Percentiles rank a stretch among this genome's conserved stretches.
phyloP scores from a whole-genome alignment of 2,888 invertebrate genomes.

The Villa cingulata region DNA sequence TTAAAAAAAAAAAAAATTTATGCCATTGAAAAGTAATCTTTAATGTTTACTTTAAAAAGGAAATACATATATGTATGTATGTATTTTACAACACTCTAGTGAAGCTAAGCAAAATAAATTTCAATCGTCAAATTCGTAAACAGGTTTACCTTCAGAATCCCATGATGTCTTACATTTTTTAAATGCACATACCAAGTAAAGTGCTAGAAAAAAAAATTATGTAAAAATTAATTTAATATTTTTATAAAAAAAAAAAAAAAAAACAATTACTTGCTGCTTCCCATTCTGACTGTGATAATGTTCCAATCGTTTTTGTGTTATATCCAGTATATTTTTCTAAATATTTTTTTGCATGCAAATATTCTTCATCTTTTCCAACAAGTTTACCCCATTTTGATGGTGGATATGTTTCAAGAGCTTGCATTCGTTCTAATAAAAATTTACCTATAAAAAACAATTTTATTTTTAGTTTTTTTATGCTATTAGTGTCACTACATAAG shows the following conservation, averaged over 20 bases:
- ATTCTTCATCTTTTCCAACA: constrained; percentile 50
- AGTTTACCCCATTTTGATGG: constrained; percentile 40
- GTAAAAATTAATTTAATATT: constrained; percentile 4
- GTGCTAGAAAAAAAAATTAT: constrained; percentile 43
- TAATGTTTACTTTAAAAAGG: too few relatives aligned
- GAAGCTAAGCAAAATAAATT: too few relatives aligned
- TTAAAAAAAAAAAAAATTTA: too few relatives aligned
- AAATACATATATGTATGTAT: too few relatives aligned
- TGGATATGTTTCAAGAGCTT: constrained; percentile 65
- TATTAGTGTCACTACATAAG: neutral
- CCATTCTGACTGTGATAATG: constrained; percentile 82
- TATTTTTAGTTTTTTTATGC: neutral
- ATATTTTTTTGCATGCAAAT: constrained; percentile 54
- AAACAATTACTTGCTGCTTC: constrained; percentile 65
- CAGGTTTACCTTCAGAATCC: constrained; percentile 50
- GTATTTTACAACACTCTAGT: too few relatives aligned
- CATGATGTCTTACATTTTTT: constrained; percentile 56
- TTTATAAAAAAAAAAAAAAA: constrained; percentile 4
- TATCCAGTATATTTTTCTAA: constrained; percentile 28
- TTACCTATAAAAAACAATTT: constrained; percentile 19
- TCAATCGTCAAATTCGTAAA: constrained; percentile 33
- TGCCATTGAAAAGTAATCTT: too few relatives aligned
- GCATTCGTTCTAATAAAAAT: constrained; percentile 59
- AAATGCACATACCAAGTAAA: constrained; percentile 74
- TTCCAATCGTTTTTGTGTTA: constrained; percentile 46